Conservation (phyloP, 2,888 invertebrate species). For the Cylloceria caligata region DNA sequence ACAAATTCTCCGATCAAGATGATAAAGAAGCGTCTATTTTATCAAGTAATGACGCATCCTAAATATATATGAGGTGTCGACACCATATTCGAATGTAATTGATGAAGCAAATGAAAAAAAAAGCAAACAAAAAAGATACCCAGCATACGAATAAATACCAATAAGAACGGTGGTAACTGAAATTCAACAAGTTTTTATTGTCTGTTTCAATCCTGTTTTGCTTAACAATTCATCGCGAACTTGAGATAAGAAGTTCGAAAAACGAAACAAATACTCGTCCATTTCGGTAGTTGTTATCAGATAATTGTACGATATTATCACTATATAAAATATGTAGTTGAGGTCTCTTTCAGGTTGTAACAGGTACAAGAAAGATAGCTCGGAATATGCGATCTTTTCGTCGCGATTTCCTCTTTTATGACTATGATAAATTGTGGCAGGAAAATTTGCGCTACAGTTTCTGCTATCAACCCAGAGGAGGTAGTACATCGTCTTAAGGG, state of each 20-base stretch:
- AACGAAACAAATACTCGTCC: conserved; percentile 60
- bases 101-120: conserved; percentile 66
- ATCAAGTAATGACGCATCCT: conserved; percentile 77
- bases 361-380: no score
- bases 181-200: conserved; percentile 36
- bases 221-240: conserved; percentile 61
- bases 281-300: conserved; percentile 58
- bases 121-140: conserved; percentile 47
- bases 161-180: conserved; percentile 53
- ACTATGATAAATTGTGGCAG: no score
- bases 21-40: conserved; percentile 74
- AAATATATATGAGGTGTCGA: conserved; percentile 67
- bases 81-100: conserved; percentile 76
- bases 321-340: conserved; percentile 77
- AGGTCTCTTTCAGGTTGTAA: no score
- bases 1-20: conserved; percentile 57
- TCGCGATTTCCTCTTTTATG: no score
- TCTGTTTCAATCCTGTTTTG: conserved; percentile 44
- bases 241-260: background rate
- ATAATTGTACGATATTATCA: conserved; percentile 79
- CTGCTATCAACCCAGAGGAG: no score
- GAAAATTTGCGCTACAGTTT: no score
- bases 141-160: conserved; percentile 62
- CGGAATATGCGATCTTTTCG: no score
- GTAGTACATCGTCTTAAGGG: no score